A percentile compares a stretch with the other conserved stretches of the same genome.
Evolutionary conservation across 2,888 invertebrate species (phyloP).

Genomic region (Ectobius pallidus): DNA sequence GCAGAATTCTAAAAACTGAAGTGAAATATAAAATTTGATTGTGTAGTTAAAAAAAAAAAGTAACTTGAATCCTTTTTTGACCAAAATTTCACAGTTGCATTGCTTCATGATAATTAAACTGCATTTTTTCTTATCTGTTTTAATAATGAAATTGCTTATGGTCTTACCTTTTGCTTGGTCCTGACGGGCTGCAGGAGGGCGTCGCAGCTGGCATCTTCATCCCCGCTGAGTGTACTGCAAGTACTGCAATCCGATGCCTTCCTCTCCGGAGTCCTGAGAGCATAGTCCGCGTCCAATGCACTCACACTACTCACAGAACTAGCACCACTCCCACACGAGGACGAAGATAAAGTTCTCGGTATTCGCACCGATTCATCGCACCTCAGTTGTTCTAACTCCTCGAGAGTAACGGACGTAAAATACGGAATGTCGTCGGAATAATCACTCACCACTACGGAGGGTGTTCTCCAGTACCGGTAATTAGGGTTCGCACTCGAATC

Average conservation of each 20-base stretch:
- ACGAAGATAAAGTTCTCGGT: conserved; percentile 15
- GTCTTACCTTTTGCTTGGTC: conserved; percentile 48
- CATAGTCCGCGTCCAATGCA: conserved; percentile 60
- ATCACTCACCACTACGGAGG: conserved; percentile 87
- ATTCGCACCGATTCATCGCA: background rate
- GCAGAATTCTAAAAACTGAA: too few relatives aligned
- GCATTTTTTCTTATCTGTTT: too few relatives aligned
- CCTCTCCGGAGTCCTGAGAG: conserved; percentile 64
- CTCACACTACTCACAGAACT: conserved; percentile 27
- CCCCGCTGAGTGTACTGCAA: conserved; percentile 75
- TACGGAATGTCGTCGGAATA: conserved; percentile 72
- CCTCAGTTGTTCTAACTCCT: conserved; percentile 63
- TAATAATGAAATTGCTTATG: too few relatives aligned
- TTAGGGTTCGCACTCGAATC: conserved; percentile 21
- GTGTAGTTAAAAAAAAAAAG: too few relatives aligned
- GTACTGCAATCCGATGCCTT: conserved; percentile 77
- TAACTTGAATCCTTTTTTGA: too few relatives aligned
- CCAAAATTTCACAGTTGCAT: too few relatives aligned
- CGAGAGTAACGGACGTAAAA: conserved; percentile 59
- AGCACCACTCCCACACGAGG: conserved; percentile 37
- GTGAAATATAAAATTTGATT: too few relatives aligned
- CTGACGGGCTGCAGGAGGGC: conserved; percentile 54
- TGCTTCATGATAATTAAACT: too few relatives aligned
- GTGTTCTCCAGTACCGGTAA: conserved; percentile 70
- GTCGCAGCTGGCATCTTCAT: conserved; percentile 63